These are phyloP conservation scores for Hyphantria cunea DNA, from an alignment of 1,140 invertebrate genomes.

Conservation along the genomic window DNA sequence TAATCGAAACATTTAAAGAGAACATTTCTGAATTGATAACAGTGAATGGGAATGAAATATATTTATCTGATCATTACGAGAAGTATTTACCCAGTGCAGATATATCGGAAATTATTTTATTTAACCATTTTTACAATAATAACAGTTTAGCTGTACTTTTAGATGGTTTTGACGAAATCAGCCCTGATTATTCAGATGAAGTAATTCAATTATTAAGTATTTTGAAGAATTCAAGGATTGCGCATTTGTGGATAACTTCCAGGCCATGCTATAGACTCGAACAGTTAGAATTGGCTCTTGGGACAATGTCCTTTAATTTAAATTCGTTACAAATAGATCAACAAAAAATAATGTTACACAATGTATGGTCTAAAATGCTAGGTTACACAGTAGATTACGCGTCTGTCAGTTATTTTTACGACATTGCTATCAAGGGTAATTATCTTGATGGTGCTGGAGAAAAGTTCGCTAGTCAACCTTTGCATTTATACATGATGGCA, in stretches of 20 bases:
- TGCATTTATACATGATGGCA: slow-evolving; percentile 17
- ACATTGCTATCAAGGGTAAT: background rate
- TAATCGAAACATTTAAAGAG: background rate
- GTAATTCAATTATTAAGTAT: slow-evolving; percentile 10
- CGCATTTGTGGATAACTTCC: slow-evolving; percentile 20
- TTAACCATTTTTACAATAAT: slow-evolving; percentile 23
- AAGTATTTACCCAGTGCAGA: background rate
- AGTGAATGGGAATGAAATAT: background rate
- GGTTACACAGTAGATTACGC: too few relatives aligned
- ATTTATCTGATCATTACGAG: background rate
- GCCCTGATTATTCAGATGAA: slow-evolving; percentile 16
- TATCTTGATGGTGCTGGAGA: background rate
- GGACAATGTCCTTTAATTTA: slow-evolving; percentile 12
- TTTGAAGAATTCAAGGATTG: slow-evolving; percentile 20
- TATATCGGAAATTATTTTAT: slow-evolving; percentile 22
- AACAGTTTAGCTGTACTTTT: slow-evolving; percentile 10
- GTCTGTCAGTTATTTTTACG: background rate
- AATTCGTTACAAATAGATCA: background rate
- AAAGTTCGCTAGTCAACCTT: slow-evolving; percentile 3
- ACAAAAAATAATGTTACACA: slow-evolving; percentile 4
- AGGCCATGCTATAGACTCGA: slow-evolving; percentile 6
- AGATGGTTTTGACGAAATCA: slow-evolving; percentile 30
- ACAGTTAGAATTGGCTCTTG: slow-evolving; percentile 9
- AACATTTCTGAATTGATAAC: background rate
- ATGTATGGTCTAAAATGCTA: slow-evolving; percentile 6